Conservation (phyloP, 2,888 invertebrate species). For the Steromphala cineraria region DNA sequence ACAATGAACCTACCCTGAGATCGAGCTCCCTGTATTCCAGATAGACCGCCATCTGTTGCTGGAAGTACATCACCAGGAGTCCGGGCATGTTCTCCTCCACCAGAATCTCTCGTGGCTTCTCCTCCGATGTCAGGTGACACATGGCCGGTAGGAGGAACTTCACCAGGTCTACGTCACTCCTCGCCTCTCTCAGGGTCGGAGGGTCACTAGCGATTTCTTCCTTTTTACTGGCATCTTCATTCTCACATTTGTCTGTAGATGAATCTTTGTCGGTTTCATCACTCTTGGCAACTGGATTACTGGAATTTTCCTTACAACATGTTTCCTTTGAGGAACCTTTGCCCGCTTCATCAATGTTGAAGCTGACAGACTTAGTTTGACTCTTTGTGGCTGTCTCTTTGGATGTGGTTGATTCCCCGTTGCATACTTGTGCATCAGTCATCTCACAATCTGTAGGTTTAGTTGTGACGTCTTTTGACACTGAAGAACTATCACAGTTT, state of each 20-base stretch:
- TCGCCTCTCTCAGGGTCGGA: background rate
- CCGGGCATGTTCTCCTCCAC: constrained; percentile 78
- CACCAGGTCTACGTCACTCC: constrained; percentile 80
- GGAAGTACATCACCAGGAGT: constrained; percentile 82
- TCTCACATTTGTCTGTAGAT: background rate
- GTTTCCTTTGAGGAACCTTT: background rate
- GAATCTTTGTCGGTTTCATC: background rate
- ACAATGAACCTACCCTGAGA: constrained; percentile 33
- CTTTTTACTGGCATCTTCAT: background rate
- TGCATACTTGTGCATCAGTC: too few relatives aligned
- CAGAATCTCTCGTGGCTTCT: constrained; percentile 87
- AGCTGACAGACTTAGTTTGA: background rate
- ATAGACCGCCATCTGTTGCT: constrained; percentile 53
- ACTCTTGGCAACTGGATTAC: background rate
- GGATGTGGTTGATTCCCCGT: too few relatives aligned
- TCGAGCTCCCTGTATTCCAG: constrained; percentile 34
- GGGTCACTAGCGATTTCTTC: background rate
- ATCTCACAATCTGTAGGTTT: too few relatives aligned
- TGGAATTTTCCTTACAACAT: background rate
- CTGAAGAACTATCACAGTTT: too few relatives aligned
- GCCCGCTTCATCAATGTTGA: background rate
- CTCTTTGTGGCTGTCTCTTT: too few relatives aligned
- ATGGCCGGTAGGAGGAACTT: constrained; percentile 90
- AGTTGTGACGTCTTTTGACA: too few relatives aligned
- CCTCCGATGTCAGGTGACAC: constrained; percentile 92